Base-by-base conservation (phyloP, 64 coral and sea anemone species). In the Hydrozoanthus tunicans region DNA sequence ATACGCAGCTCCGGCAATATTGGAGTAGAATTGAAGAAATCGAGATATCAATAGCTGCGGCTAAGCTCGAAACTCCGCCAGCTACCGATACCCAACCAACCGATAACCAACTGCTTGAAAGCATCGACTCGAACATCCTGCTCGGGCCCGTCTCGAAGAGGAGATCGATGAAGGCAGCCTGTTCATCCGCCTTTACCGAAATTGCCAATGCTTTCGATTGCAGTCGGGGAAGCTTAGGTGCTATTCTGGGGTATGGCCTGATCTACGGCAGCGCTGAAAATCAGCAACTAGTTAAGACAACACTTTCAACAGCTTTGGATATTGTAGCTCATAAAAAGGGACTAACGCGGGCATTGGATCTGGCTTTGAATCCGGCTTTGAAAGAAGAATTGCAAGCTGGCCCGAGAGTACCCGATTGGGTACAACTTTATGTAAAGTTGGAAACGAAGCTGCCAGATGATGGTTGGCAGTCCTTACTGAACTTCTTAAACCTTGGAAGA, bases 1-100 rank as follows among this genome's bases (percentile, higher is more conserved):
- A 85, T 77, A 92, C 77, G 27, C 69, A 92, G 26, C 73, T 92
- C 9, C 51, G 53, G 54, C 64, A 77, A 14, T 61, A 85, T 17
- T 13, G 58, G 9, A 12, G 56, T 9, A 92, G 83, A 65, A 70
- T 83, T 7, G 15, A 70, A 17, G 63, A 91, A 81, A 72, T 80
- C 13, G 90, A 91, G 53, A 77, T 9, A 56, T 76, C 90, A 4
- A 83, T 92, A 58, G 51, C 66, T 59, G 53, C 79, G 43, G 79
- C 20, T 13, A 61, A 51, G 55, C 58, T 71, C 51, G 79, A 81
- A 51, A 92, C 72, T 11, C 91, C 58, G 10, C 80, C 80, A 57
- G 56, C 10, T 15, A 83, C 79, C 20, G 20, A 20, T 20, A 53
- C 79, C 66, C 15, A 10, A 58, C 85, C 43, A 92, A 78, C 52